These are phyloP conservation scores for Mus pahari DNA, from an alignment of 2,113 vertebrate genomes.

Conservation along the genomic window DNA sequence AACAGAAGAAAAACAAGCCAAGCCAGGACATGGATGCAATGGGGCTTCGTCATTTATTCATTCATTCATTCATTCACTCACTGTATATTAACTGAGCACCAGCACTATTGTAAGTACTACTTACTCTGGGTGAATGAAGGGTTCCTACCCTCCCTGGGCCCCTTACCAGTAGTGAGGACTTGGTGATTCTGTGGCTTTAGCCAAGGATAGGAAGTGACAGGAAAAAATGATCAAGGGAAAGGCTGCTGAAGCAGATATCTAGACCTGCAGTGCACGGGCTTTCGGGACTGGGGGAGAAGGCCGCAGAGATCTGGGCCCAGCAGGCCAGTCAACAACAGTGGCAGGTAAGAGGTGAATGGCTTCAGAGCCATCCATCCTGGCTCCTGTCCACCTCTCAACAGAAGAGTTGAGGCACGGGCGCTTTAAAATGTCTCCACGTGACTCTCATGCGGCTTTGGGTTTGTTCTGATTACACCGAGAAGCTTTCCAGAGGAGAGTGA, in stretches of 20 bases:
- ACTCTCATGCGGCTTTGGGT: not conserved
- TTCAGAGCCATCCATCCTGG: no score
- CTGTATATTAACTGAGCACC: not conserved
- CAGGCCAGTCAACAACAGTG: accelerated
- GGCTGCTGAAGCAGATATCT: no score
- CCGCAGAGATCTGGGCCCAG: not conserved
- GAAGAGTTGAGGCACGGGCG: not conserved
- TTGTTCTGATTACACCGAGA: not conserved
- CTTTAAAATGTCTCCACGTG: not conserved
- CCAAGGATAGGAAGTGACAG: not conserved
- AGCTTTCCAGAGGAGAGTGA: not conserved
- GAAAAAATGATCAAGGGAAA: not conserved
- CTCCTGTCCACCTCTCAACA: not conserved
- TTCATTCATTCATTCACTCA: not conserved
- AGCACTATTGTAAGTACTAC: not conserved
- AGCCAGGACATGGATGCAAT: not conserved
- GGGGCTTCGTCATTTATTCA: not conserved
- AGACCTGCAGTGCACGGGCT: not conserved
- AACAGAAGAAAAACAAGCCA: not conserved
- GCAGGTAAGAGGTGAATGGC: not conserved
- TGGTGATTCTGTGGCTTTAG: not conserved
- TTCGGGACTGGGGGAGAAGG: not conserved
- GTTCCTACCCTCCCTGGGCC: not conserved
- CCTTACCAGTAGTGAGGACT: not conserved
- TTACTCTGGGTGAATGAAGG: not conserved